phyloP scores from a whole-genome alignment of 2,888 invertebrate genomes.

The Euclidia mi region DNA sequence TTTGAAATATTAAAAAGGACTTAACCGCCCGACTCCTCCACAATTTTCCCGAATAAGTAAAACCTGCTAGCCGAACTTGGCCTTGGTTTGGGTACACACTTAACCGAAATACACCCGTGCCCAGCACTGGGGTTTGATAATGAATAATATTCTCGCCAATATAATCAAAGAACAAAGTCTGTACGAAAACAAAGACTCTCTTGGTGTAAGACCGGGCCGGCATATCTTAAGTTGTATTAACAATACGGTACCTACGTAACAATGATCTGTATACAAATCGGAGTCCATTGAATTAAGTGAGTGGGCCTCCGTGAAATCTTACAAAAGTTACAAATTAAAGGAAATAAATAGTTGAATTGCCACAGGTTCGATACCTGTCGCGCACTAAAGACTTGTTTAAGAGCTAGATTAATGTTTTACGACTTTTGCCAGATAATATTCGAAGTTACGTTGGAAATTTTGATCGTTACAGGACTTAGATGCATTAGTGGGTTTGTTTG shows the following conservation, averaged over 20 bases:
- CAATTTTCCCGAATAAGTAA: too few relatives aligned
- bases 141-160: slow-evolving; percentile 1
- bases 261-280: slow-evolving; percentile 22
- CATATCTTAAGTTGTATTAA: slow-evolving; percentile 18
- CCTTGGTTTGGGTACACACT: background rate
- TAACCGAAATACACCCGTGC: too few relatives aligned
- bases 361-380: too few relatives aligned
- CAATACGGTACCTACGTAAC: slow-evolving; percentile 19
- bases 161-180: slow-evolving; percentile 15
- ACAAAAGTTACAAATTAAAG: slow-evolving; percentile 20
- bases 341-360: slow-evolving; percentile 8
- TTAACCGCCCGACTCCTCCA: too few relatives aligned
- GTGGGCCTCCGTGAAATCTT: slow-evolving; percentile 16
- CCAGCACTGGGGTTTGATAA: background rate
- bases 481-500: too few relatives aligned
- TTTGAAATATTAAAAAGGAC: too few relatives aligned
- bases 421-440: too few relatives aligned
- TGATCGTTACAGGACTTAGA: too few relatives aligned
- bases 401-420: too few relatives aligned
- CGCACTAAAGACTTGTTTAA: background rate
- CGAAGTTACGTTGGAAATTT: too few relatives aligned
- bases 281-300: slow-evolving; percentile 24
- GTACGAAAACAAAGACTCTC: slow-evolving; percentile 12
- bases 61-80: background rate
- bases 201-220: slow-evolving; percentile 6